Percentiles rank a stretch among this genome's conserved stretches.
Evolutionary conservation across 2,113 vertebrate species (phyloP).

Genomic region (Ranitomeya imitator): DNA sequence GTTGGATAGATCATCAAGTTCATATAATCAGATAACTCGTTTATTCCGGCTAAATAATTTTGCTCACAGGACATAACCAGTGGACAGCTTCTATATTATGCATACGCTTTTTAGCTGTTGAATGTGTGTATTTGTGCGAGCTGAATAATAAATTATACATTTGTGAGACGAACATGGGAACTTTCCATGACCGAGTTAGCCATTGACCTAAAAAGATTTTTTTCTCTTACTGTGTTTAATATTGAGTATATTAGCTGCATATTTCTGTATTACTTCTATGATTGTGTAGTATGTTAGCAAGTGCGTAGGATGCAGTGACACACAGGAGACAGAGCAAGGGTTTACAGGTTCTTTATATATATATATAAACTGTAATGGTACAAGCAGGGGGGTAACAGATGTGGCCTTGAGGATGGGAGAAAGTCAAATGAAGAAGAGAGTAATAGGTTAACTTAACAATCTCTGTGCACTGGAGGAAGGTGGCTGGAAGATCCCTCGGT

Average conservation of each 20-base stretch:
- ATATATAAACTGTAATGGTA: too few species aligned
- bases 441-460: too few species aligned
- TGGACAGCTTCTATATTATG: background rate
- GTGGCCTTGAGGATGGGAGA: too few species aligned
- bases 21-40: too few species aligned
- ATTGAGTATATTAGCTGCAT: background rate
- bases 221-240: background rate
- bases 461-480: too few species aligned
- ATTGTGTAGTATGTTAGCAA: background rate
- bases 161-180: conserved; percentile 2
- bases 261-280: background rate
- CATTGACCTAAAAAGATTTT: conserved; percentile 49
- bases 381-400: too few species aligned
- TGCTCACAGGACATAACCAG: background rate
- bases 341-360: too few species aligned
- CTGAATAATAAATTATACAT: conserved; percentile 48
- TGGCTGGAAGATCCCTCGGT: too few species aligned
- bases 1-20: too few species aligned
- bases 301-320: too few species aligned
- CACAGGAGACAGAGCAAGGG: too few species aligned
- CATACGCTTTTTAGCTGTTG: conserved; percentile 23
- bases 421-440: too few species aligned
- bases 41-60: background rate
- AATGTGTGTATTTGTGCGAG: conserved; percentile 23
- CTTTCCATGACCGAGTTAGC: conserved; percentile 13